phyloP scores from a whole-genome alignment of 2,797 vertebrate species.

The Todus mexicanus region DNA sequence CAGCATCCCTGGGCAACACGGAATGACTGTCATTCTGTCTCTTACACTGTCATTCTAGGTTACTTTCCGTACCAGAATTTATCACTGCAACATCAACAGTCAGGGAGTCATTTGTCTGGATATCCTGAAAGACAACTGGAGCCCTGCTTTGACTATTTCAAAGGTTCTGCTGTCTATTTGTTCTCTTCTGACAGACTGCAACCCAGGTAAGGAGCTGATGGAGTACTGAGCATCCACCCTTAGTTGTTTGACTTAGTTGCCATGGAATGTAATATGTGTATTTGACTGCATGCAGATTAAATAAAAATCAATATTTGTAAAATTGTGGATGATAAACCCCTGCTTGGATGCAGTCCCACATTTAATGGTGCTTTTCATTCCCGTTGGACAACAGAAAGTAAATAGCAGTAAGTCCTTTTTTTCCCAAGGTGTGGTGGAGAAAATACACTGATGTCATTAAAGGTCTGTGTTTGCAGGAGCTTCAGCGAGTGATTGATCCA shows the following conservation, averaged over 20 bases:
- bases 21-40: neutral
- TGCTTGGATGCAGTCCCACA: neutral
- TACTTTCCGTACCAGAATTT: slow-evolving; percentile 90
- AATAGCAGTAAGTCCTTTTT: neutral
- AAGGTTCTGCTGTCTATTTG: slow-evolving; percentile 92
- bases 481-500: neutral
- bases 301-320: neutral
- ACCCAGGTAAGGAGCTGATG: slow-evolving; percentile 80
- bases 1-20: neutral
- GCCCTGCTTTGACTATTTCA: slow-evolving; percentile 90
- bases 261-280: neutral
- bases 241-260: neutral
- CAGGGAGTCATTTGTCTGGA: slow-evolving; percentile 93
- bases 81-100: slow-evolving; percentile 94
- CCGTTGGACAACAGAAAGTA: neutral
- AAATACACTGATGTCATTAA: neutral
- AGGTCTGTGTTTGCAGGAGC: neutral
- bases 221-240: neutral
- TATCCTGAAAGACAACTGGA: slow-evolving; percentile 93
- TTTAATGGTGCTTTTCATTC: neutral
- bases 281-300: neutral
- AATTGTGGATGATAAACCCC: neutral
- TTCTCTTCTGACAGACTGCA: slow-evolving; percentile 92
- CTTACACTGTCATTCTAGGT: slow-evolving; percentile 72
- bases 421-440: neutral